Conservation (phyloP, 1,140 invertebrate genomes). For the Drosophila suzukii region DNA sequence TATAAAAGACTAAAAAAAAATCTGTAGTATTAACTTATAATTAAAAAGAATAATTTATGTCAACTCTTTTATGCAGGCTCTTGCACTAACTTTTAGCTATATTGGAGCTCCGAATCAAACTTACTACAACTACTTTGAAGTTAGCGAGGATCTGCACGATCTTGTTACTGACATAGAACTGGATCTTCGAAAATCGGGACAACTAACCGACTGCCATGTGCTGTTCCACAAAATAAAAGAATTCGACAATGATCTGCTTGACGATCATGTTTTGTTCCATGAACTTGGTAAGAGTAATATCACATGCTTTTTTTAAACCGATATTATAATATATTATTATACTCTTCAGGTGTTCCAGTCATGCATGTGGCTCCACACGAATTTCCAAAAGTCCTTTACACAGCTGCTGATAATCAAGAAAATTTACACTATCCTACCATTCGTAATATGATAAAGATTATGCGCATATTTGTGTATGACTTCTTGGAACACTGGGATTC, state of each 20-base stretch:
- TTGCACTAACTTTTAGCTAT: constrained; percentile 27
- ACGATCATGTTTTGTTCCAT: constrained; percentile 47
- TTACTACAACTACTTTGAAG: constrained; percentile 29
- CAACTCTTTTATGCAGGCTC: constrained; percentile 5
- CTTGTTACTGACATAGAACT: constrained; percentile 30
- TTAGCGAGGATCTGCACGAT: constrained; percentile 2
- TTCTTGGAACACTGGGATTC: constrained; percentile 14
- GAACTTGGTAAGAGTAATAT: constrained; percentile 10
- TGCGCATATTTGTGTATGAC: constrained; percentile 27
- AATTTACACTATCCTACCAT: constrained; percentile 51
- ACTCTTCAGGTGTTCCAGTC: constrained; percentile 22
- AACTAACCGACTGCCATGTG: constrained; percentile 25
- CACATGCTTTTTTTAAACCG: too few species aligned
- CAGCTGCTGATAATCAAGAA: constrained; percentile 10
- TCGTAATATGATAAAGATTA: constrained; percentile 43
- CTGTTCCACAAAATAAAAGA: constrained; percentile 28
- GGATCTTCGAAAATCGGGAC: constrained; percentile 4
- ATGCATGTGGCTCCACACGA: constrained; percentile 46
- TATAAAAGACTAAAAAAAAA: neutral
- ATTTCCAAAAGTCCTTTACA: constrained; percentile 24
- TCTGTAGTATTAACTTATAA: too few species aligned
- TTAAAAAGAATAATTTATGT: too few species aligned
- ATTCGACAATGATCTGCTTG: constrained; percentile 29
- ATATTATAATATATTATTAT: neutral
- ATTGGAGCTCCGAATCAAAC: constrained; percentile 49